Evolutionary conservation across 2,113 vertebrate genomes (phyloP), one percentile per base, ranked within the genome.

Genomic region (Sapajus apella): DNA sequence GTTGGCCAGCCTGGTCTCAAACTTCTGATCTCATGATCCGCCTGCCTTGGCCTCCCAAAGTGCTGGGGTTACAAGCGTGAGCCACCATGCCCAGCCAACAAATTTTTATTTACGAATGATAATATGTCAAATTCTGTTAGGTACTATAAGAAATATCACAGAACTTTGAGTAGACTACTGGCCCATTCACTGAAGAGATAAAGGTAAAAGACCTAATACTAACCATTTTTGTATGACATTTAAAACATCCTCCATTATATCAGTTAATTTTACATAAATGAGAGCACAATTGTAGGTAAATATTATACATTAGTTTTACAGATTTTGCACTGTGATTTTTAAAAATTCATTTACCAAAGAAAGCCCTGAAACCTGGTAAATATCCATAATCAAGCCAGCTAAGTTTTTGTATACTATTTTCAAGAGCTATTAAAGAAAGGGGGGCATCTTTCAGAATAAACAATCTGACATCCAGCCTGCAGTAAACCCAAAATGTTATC

Each of bases 401-500:
- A 86, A 75, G 30, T 56, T 96, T 95, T 56, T 76, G 40, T 30
- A 25, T 88, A 47, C 20, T 84, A 84, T 95, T 97, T 92, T 88
- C 70, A 89, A 82, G 27, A 13, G 83, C 77, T 87, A 37, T 93
- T 88, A 45, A 94, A 82, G 66, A 76, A 32, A 8, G 16, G 8
- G 10, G 16, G n/a, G 0, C 2, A 9, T 55, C 55, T 89, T 91
- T 96, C 27, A 90, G 68, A 95, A 90, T 8, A 94, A 40, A 87
- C 43, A 35, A 91, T 11, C 16, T 73, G 94, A 82, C 27, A 84
- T 23, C 7, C 30, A 96, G 72, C 92, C 76, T 94, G 50, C 64
- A 87, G 32, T 85, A 97, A 97, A 77, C 14, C 20, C 43, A 82
- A 94, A 97, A 76, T 45, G 43, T 64, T 92, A 90, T 43, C 85